A percentile compares a stretch with the other conserved stretches of the same genome.
Conservation (phyloP, 2,797 vertebrate species). For the Anguilla anguilla region DNA sequence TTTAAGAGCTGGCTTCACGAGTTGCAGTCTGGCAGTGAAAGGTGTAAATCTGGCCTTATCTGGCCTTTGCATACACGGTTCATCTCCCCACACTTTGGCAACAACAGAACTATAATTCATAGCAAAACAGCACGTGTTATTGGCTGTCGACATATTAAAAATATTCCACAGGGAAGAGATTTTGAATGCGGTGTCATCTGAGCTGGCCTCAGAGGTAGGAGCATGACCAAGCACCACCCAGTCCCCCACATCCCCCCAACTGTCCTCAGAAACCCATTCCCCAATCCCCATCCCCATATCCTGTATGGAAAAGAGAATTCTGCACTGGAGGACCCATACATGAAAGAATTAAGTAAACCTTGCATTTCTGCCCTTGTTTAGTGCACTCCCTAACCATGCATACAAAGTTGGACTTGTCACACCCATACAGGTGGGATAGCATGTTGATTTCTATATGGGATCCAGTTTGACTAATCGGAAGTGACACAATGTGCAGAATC, state of each 20-base stretch:
- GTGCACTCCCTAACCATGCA: background rate
- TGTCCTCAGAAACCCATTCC: background rate
- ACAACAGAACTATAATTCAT: slow-evolving; percentile 84
- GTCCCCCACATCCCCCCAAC: background rate
- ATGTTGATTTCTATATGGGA: slow-evolving; percentile 56
- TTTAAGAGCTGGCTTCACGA: slow-evolving; percentile 73
- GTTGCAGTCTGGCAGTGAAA: slow-evolving; percentile 73
- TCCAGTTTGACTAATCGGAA: slow-evolving; percentile 74
- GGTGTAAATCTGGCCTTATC: slow-evolving; percentile 84
- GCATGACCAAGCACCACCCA: slow-evolving; percentile 44
- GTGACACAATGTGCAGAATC: slow-evolving; percentile 50
- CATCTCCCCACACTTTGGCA: slow-evolving; percentile 74
- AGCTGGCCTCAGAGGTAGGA: slow-evolving; percentile 54
- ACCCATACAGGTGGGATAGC: slow-evolving; percentile 23
- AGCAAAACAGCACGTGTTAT: slow-evolving; percentile 73
- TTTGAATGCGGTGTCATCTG: slow-evolving; percentile 67
- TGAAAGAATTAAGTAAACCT: too few species aligned
- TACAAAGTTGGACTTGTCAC: slow-evolving; percentile 11
- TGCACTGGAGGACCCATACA: background rate
- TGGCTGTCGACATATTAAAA: slow-evolving; percentile 72
- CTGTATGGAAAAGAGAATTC: background rate
- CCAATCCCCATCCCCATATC: background rate
- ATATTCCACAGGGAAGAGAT: slow-evolving; percentile 65
- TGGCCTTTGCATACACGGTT: slow-evolving; percentile 78
- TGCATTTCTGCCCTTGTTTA: background rate